Evolutionary conservation across 2,797 vertebrate genomes (phyloP), one percentile per base, ranked within the genome.

Genomic region (Ambastaia sidthimunki): DNA sequence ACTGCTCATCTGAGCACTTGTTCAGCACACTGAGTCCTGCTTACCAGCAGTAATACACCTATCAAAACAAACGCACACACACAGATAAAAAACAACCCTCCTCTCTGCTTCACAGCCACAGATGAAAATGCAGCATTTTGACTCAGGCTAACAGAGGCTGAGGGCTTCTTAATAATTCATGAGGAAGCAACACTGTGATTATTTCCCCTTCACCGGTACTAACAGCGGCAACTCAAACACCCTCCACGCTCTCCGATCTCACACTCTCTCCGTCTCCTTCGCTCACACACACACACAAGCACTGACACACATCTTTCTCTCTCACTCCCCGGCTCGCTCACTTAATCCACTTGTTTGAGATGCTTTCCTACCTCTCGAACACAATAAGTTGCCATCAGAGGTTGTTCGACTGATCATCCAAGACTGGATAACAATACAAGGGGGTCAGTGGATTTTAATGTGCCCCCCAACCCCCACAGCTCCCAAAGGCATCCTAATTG

Each of bases 1-100:
- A 90, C 89, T 90, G 91, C 95, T 96, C 93, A 95, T 96, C 96
- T 97, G 94, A 92, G 93, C 94, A 90, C 91, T 90, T 92, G 96
- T 96, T 97, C 95, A 93, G 95, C 94, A 96, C 92, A 90, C 94
- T 92, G 93, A 92, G 94, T 93, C 94, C 92, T 92, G 93, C 95
- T 97, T 97, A 96, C 97, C 96, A 95, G 95, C 95, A 93, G 93
- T 92, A 93, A 95, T 94, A 95, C 96, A 96, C 95, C 96, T 95
- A 96, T 95, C 95, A 95, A 93, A 93, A 89, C 85, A 84, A 89
- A 63, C 70, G 80, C 82, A 57, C 37, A 48, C 75, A 85, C 52
- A 84, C 21, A 57, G 28, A 10, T 66, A 69, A 76, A 84, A 87
- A 76, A 85, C 84, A 62, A 88, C 74, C 76, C 79, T 80, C 73